Base-by-base conservation (phyloP, 2,113 vertebrate genomes). In the Protomyctophum bolini region DNA sequence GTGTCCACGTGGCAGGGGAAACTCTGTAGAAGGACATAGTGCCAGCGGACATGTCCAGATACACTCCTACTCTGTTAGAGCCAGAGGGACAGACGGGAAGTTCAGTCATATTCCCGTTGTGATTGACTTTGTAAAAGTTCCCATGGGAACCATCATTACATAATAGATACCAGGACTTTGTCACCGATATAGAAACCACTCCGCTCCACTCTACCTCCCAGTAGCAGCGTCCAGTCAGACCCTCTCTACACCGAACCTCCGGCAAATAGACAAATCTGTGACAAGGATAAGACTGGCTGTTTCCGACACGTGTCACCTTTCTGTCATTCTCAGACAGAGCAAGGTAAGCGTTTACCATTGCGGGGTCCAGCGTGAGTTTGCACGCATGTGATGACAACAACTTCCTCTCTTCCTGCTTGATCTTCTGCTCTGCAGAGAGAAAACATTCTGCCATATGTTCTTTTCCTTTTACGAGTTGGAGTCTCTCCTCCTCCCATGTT, bases 221-320 rank as follows among this genome's bases (percentile, higher is more conserved):
- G 58, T 75, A 68, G 68, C n/a, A 64, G 29, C 47, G 47, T 2
- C 63, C 58, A 10, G 61, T 60, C 47, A 68, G 48, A 29, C 50
- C 54, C 33, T 77, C 70, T 63, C 11, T 41, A 8, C 78, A 76
- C 64, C 76, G 64, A n/a, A 76, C 73, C 15, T 73, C 68, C 0
- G 0, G n/a, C 2, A 0, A 0, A 3, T 4, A 0, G 2, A 79
- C 8, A 47, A 72, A 79, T 48, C 81, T 70, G 29, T 49, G 15
- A 45, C 1, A 14, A 28, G 62, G 62, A n/a, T 46, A 66, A 21
- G 28, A 10, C 66, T 73, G 28, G 54, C 64, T 0, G 15, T 73
- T 52, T 0, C 6, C 0, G 1, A 49, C 58, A 1, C 0, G 0
- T 29, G 14, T 73, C 46, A 55, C 65, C 2, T 33, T 54, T 21